phyloP scores from a whole-genome alignment of 1,140 invertebrate genomes.

The Rhynchophorus ferrugineus region DNA sequence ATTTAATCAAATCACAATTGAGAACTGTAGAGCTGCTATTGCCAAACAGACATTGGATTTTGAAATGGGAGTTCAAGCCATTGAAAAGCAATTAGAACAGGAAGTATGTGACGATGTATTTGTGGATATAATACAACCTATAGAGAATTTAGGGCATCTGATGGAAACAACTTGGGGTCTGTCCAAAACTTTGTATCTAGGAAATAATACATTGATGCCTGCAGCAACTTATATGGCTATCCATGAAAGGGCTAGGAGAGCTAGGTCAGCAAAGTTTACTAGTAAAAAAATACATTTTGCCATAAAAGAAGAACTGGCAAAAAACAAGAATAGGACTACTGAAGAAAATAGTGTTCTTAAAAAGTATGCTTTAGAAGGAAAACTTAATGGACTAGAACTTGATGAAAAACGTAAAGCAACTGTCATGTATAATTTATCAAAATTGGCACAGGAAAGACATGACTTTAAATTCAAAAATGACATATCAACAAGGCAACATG shows the following conservation, averaged over 20 bases:
- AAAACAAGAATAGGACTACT: constrained; percentile 43
- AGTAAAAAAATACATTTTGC: constrained; percentile 59
- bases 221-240: constrained; percentile 67
- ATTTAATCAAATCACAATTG: constrained; percentile 71
- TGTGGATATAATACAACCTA: constrained; percentile 63
- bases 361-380: constrained; percentile 74
- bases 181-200: constrained; percentile 72
- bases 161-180: constrained; percentile 81
- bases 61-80: constrained; percentile 63
- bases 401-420: constrained; percentile 41
- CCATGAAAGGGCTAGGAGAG: constrained; percentile 60
- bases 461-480: constrained; percentile 58
- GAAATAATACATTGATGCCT: constrained; percentile 73
- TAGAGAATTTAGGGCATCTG: constrained; percentile 64
- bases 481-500: constrained; percentile 54
- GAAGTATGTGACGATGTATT: constrained; percentile 54
- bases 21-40: constrained; percentile 73
- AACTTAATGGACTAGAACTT: constrained; percentile 65
- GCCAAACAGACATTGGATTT: constrained; percentile 75
- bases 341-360: constrained; percentile 65
- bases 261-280: constrained; percentile 57
- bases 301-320: constrained; percentile 52
- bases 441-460: constrained; percentile 47
- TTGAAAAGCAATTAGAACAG: constrained; percentile 51
- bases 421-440: constrained; percentile 43